Conservation (phyloP, 2,888 invertebrate species). For the Yponomeuta cagnagella region DNA sequence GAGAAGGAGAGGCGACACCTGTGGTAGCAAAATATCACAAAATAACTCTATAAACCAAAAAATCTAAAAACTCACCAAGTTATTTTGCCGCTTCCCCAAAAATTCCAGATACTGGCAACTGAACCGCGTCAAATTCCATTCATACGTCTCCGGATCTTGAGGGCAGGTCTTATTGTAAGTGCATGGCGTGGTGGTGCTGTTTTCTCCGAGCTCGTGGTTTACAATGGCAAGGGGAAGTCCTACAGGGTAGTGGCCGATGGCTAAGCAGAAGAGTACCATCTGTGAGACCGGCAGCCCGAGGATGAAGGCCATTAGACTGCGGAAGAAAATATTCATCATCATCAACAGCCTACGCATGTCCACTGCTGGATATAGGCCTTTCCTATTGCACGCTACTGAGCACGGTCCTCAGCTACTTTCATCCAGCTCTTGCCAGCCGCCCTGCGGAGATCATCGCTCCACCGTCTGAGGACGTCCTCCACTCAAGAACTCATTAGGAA, state of each 20-base stretch:
- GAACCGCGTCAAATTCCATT: constrained; percentile 77
- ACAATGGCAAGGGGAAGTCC: constrained; percentile 86
- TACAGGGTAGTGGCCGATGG: constrained; percentile 90
- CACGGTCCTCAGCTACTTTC: too few relatives aligned
- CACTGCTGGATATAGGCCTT: too few relatives aligned
- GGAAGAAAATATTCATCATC: constrained; percentile 24
- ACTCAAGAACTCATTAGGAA: too few relatives aligned
- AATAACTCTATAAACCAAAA: not conserved
- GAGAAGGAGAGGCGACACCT: too few relatives aligned
- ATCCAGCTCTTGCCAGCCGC: too few relatives aligned
- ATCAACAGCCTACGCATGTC: too few relatives aligned
- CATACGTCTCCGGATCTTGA: constrained; percentile 47
- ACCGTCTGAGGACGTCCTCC: too few relatives aligned
- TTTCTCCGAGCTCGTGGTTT: constrained; percentile 82
- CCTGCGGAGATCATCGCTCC: too few relatives aligned
- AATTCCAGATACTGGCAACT: constrained; percentile 87
- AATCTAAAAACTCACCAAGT: constrained; percentile 68
- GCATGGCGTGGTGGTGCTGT: constrained; percentile 60
- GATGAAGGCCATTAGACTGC: constrained; percentile 88
- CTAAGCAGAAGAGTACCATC: constrained; percentile 90
- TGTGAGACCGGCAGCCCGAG: constrained; percentile 90
- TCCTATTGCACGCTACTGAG: too few relatives aligned
- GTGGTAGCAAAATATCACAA: too few relatives aligned
- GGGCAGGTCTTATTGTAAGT: constrained; percentile 73
- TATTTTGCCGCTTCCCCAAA: constrained; percentile 79